Base-by-base conservation (phyloP, 2,888 invertebrate species). In the Stegana nigrithorax region DNA sequence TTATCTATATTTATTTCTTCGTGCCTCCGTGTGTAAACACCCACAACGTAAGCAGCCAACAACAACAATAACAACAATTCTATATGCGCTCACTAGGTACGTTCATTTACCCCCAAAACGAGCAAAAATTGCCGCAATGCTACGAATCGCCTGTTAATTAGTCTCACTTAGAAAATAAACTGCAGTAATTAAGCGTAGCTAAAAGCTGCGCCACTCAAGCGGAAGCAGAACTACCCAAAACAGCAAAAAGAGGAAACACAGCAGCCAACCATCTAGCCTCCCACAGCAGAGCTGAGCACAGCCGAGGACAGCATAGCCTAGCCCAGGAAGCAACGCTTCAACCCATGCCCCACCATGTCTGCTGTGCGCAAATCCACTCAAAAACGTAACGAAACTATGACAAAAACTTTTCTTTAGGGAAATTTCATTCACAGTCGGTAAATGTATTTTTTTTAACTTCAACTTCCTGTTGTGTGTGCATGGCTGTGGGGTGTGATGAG, bases 91-190 rank as follows among this genome's bases (percentile, higher is more conserved):
- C n/a, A n/a, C n/a, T n/a, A n/a, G n/a, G n/a, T n/a, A n/a, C n/a
- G n/a, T n/a, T n/a, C n/a, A n/a, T n/a, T n/a, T n/a, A 19, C 23
- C 25, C 47, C 47, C 47, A 21, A 47, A 47, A 21, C 39, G 14
- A 17, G 23, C 21, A 26, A 65, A 56, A 61, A 77, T 69, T 69
- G 73, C 69, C 75, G 73, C 75, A 76, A 74, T 75, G 75, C 75
- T 69, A 68, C 64, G 78, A 81, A 82, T 81, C 73, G 77, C 72
- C 81, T 80, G 82, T 82, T 83, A 84, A 83, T 84, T 83, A 83
- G 83, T 84, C 82, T 82, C 83, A 83, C 84, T 84, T 83, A 83
- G 83, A 83, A 83, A 83, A 83, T 83, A 84, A 83, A 83, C 83
- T 82, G 83, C 82, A 83, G 84, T 82, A 84, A 84, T 83, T 84